Evolutionary conservation across 1,140 invertebrate species (phyloP), one percentile per base, ranked within the genome.

Genomic region (Drosophila truncata): DNA sequence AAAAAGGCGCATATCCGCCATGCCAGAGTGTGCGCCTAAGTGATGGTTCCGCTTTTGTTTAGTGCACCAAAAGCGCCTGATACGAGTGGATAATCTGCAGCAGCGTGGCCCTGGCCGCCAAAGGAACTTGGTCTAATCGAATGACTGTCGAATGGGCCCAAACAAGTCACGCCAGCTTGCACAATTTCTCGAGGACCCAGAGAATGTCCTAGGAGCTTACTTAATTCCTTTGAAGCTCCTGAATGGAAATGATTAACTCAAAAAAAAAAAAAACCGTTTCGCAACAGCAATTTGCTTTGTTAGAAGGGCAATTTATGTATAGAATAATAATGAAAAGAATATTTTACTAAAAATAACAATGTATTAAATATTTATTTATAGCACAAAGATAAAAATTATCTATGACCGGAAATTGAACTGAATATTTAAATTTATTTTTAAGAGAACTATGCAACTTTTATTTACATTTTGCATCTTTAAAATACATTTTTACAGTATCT

Each of bases 141-240:
- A 55, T 77, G 33, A 82, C 55, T 57, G 37, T 52, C 54, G 69
- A 78, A 78, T 78, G 58, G 50, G 39, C 66, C 55, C 59, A 72
- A 67, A 78, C 35, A 71, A 46, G 64, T 70, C 39, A 69, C 37
- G 67, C 37, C 37, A 55, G 37, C 37, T 27, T 55, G 47, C 65
- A 37, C 39, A 46, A 70, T 50, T 49, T 29, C 14, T 23, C 20
- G 44, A 35, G 25, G n/a, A 35, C 44, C 25, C 2, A 25, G 13
- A 37, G 33, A 55, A n/a, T 16, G 11, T 49, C 35, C 23, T 41
- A 31, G 20, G 14, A 42, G 35, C 29, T 20, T n/a, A 41, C 29
- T 27, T 41, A 29, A 27, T 33, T 60, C 27, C 54, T 72, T 73
- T 72, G 67, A 72, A 35, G 44, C n/a, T 49, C 35, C 37, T 49